Evolutionary conservation across 2,113 vertebrate species (phyloP).

Genomic region (Syrrhaptes paradoxus): DNA sequence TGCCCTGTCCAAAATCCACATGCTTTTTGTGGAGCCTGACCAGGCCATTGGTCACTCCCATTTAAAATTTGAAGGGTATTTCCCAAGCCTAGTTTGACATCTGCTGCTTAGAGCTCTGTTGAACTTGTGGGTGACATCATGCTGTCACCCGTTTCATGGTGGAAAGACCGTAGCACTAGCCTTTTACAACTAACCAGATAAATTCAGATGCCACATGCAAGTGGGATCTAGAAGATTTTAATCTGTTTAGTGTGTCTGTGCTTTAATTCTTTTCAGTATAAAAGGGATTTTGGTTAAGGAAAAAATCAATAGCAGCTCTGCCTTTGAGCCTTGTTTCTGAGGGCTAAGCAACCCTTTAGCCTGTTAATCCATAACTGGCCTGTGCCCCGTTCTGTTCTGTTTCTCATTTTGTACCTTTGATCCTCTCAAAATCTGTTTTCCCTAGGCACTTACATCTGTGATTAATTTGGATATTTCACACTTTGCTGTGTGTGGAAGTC

Average conservation of each 20-base stretch:
- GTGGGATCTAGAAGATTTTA: neutral
- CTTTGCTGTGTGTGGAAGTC: slow-evolving; percentile 19
- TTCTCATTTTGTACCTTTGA: slow-evolving; percentile 13
- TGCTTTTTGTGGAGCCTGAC: neutral
- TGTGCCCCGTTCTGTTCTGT: neutral
- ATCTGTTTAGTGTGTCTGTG: neutral
- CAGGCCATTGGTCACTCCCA: too few relatives aligned
- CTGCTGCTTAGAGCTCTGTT: neutral
- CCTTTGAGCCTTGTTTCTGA: slow-evolving; percentile 12
- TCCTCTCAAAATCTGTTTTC: slow-evolving; percentile 25
- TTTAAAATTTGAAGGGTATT: neutral
- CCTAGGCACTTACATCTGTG: neutral
- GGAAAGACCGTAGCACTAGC: neutral
- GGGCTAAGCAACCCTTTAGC: neutral
- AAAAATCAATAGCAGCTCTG: slow-evolving; percentile 22
- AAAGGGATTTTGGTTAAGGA: neutral
- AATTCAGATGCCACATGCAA: neutral
- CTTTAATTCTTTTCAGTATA: slow-evolving; percentile 19
- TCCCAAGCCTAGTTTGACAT: neutral
- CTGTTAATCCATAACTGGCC: neutral
- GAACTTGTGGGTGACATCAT: neutral
- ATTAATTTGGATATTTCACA: slow-evolving; percentile 53
- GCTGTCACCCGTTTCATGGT: neutral
- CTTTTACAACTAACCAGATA: neutral
- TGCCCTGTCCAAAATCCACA: neutral